phyloP scores from a whole-genome alignment of 2,888 invertebrate genomes.

The Amphipyra berbera region DNA sequence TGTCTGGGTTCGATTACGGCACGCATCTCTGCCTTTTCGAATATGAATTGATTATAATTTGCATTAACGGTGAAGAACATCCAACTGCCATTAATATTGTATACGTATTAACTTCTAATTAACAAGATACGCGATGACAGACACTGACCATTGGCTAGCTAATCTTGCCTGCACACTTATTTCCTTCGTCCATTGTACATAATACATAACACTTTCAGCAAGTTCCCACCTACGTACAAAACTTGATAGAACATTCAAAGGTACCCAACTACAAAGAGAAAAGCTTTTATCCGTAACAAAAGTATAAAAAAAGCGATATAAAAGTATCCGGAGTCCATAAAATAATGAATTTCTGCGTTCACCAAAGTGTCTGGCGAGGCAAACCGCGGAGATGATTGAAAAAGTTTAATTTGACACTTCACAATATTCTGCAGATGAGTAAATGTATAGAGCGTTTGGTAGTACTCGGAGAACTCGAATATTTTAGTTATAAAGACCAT shows the following conservation, averaged over 20 bases:
- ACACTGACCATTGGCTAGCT: no score
- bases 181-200: neutral
- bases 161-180: neutral
- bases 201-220: neutral
- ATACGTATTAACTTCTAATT: no score
- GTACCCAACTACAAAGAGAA: slow-evolving; percentile 40
- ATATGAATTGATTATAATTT: no score
- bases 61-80: no score
- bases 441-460: slow-evolving; percentile 27
- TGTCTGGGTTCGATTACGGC: no score
- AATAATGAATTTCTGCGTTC: slow-evolving; percentile 61
- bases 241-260: slow-evolving; percentile 12
- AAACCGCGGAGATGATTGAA: slow-evolving; percentile 73
- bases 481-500: slow-evolving; percentile 5
- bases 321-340: slow-evolving; percentile 56
- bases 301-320: slow-evolving; percentile 54
- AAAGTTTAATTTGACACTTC: slow-evolving; percentile 78
- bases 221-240: slow-evolving; percentile 12
- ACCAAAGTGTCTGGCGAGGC: slow-evolving; percentile 52
- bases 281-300: slow-evolving; percentile 49
- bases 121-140: no score
- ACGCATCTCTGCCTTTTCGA: no score
- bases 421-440: slow-evolving; percentile 51
- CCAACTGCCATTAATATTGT: no score
- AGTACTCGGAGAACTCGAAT: slow-evolving; percentile 49